Percentiles rank a stretch among this genome's conserved stretches.
Conservation (phyloP, 1,140 invertebrate species). For the Pentalonia nigronervosa region DNA sequence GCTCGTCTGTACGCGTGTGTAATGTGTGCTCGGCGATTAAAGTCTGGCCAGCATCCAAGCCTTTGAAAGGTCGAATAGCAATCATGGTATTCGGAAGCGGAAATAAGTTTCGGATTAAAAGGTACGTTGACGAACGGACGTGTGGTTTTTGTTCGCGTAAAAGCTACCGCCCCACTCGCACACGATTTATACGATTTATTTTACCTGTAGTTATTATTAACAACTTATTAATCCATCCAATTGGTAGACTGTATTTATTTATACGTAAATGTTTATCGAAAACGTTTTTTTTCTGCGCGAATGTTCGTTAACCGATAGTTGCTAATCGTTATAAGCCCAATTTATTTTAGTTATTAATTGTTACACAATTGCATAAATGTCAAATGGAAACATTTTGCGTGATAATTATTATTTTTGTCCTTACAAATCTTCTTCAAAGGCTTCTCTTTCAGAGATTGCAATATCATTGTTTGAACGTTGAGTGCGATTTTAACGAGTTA, state of each 20-base stretch:
- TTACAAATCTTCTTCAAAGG: no score
- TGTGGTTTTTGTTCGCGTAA: not conserved
- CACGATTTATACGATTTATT: not conserved
- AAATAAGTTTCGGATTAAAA: conserved; percentile 71
- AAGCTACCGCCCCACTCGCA: not conserved
- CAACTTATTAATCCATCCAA: not conserved
- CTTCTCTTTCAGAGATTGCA: not conserved
- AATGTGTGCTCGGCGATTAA: not conserved
- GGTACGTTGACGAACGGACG: conserved; percentile 63
- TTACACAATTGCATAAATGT: not conserved
- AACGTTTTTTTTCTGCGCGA: not conserved
- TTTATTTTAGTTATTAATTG: not conserved
- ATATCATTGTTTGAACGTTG: not conserved
- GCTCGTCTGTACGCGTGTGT: not conserved
- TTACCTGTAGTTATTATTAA: not conserved
- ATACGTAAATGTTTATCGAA: not conserved
- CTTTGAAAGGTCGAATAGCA: conserved; percentile 59
- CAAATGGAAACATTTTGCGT: not conserved
- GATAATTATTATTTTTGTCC: not conserved
- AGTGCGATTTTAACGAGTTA: not conserved
- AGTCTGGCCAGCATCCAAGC: conserved; percentile 59
- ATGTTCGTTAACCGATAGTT: not conserved
- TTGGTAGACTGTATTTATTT: not conserved
- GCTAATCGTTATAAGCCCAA: not conserved
- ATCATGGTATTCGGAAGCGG: conserved; percentile 71